Evolutionary conservation across 2,797 vertebrate species (phyloP).

Genomic region (Arnoldichthys spilopterus): DNA sequence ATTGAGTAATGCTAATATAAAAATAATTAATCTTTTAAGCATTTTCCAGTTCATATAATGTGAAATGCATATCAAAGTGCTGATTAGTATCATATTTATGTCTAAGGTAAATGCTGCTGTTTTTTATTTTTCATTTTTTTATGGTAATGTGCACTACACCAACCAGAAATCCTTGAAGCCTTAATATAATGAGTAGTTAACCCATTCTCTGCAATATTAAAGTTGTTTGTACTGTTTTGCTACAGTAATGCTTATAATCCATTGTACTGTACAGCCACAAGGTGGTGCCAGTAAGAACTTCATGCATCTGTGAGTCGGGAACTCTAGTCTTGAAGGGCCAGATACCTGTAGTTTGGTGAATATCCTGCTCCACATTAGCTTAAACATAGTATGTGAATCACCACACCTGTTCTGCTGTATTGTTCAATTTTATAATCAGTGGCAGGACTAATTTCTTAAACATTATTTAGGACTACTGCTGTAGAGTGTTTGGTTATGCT

Average conservation of each 20-base stretch:
- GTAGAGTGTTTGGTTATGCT: neutral
- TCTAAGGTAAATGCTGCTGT: conserved; percentile 81
- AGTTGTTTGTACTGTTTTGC: conserved; percentile 1
- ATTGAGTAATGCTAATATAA: conserved; percentile 41
- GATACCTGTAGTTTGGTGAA: neutral
- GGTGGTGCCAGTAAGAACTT: conserved; percentile 10
- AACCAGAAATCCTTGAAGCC: conserved; percentile 54
- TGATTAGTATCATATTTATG: conserved; percentile 70
- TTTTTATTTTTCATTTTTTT: conserved; percentile 70
- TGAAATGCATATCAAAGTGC: conserved; percentile 78
- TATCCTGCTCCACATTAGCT: neutral
- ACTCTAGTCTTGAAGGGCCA: neutral
- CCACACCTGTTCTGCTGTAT: neutral
- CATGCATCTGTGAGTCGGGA: neutral
- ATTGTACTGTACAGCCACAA: conserved; percentile 8
- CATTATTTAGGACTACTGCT: neutral
- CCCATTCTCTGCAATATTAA: neutral
- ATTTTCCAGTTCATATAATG: conserved; percentile 82
- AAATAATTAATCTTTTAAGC: conserved; percentile 60
- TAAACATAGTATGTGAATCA: neutral
- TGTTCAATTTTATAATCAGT: neutral
- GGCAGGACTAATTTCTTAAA: neutral
- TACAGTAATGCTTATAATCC: conserved; percentile 13
- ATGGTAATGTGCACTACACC: conserved; percentile 70
- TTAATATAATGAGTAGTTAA: conserved; percentile 5